These are phyloP conservation scores for Bombyx mandarina DNA, from an alignment of 1,140 invertebrate genomes.

Conservation along the genomic window DNA sequence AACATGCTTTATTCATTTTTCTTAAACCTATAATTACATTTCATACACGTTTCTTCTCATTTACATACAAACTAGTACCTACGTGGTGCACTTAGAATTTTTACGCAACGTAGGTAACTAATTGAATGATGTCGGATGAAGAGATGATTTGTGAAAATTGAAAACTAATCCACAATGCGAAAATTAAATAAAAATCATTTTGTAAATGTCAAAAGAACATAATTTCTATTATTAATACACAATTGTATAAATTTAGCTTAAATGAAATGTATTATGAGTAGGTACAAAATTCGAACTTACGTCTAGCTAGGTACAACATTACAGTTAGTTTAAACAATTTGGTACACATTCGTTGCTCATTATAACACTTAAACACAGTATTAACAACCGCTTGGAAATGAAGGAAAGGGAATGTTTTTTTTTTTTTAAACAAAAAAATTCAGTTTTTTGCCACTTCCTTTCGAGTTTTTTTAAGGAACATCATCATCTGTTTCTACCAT, in stretches of 20 bases:
- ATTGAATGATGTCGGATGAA: too few species aligned
- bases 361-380: constrained; percentile 40
- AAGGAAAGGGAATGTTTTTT: too few species aligned
- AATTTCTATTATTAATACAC: too few species aligned
- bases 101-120: constrained; percentile 22
- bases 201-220: too few species aligned
- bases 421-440: too few species aligned
- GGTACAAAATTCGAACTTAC: constrained; percentile 46
- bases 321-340: constrained; percentile 54
- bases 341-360: constrained; percentile 69
- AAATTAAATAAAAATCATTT: too few species aligned
- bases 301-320: constrained; percentile 57
- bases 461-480: too few species aligned
- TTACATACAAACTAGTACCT: constrained; percentile 47
- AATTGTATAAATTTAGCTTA: too few species aligned
- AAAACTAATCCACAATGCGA: too few species aligned
- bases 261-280: constrained; percentile 3
- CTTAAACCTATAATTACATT: constrained; percentile 64
- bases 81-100: constrained; percentile 35
- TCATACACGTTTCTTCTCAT: constrained; percentile 32
- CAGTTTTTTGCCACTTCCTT: too few species aligned
- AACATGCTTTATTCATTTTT: constrained; percentile 60
- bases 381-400: constrained; percentile 29
- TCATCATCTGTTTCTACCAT: too few species aligned
- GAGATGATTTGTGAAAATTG: too few species aligned